Evolutionary conservation across 2,888 invertebrate genomes (phyloP).

Genomic region (Heliconius erato): DNA sequence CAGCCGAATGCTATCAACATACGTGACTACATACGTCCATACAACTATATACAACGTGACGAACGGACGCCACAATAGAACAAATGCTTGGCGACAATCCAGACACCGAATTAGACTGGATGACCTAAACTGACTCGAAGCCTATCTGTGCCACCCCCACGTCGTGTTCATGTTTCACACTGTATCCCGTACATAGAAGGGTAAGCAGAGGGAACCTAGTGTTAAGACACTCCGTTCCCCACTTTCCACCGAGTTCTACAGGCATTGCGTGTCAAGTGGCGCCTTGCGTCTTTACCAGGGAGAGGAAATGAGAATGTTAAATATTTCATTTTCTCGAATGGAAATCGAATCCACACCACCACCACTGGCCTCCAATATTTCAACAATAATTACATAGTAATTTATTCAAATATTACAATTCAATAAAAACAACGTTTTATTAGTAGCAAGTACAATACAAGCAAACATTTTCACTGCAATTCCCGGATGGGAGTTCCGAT

Average conservation of each 20-base stretch:
- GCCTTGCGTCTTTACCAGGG: no score
- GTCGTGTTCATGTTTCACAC: not conserved
- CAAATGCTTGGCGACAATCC: conserved; percentile 81
- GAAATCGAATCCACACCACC: no score
- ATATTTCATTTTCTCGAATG: no score
- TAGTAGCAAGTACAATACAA: conserved; percentile 7
- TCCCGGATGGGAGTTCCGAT: conserved; percentile 41
- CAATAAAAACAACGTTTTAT: conserved; percentile 23
- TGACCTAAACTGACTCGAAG: conserved; percentile 58
- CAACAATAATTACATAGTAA: not conserved
- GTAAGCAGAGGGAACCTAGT: no score
- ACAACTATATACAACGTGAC: conserved; percentile 59
- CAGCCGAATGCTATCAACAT: conserved; percentile 58
- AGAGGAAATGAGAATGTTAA: no score
- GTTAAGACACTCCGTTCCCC: no score
- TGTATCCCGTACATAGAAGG: no score
- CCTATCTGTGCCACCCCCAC: conserved; percentile 48
- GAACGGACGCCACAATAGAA: conserved; percentile 76
- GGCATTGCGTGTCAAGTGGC: no score
- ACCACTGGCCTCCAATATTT: no score
- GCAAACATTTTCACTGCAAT: conserved; percentile 29
- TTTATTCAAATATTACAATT: conserved; percentile 9
- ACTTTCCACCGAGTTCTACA: no score
- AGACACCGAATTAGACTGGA: conserved; percentile 78
- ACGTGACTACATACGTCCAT: conserved; percentile 63